Evolutionary conservation across 1,140 invertebrate species (phyloP).

Genomic region (Polypedilum pembai): DNA sequence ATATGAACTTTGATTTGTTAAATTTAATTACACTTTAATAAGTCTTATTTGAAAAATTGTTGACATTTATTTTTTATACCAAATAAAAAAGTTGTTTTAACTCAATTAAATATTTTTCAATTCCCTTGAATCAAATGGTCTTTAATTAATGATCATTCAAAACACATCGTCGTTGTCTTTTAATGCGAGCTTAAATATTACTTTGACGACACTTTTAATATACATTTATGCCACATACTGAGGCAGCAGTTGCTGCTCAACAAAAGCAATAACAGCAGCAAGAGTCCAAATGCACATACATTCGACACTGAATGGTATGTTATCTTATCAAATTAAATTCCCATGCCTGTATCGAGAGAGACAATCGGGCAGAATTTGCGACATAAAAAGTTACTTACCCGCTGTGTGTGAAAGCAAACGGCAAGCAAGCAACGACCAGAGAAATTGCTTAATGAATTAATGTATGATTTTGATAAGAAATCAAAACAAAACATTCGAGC

Average conservation of each 20-base stretch:
- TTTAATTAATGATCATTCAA: conserved; percentile 27
- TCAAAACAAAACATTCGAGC: conserved; percentile 28
- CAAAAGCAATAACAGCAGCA: too few species aligned
- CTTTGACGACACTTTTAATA: conserved; percentile 28
- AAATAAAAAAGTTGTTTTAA: background rate
- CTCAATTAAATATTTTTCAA: background rate
- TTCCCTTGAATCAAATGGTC: background rate
- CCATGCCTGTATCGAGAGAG: background rate
- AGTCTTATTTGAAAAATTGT: too few species aligned
- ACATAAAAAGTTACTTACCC: conserved; percentile 28
- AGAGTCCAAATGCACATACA: too few species aligned
- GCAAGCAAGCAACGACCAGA: background rate
- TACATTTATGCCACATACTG: background rate
- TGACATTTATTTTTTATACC: too few species aligned
- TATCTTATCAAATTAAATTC: conserved; percentile 26
- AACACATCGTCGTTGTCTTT: background rate
- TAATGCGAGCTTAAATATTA: conserved; percentile 24
- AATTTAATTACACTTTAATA: too few species aligned
- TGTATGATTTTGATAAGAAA: conserved; percentile 26
- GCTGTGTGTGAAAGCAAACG: background rate
- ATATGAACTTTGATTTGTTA: too few species aligned
- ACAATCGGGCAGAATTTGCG: conserved; percentile 20
- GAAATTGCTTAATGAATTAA: conserved; percentile 24
- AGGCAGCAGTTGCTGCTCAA: background rate
- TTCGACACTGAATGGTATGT: background rate